These are phyloP conservation scores for Drosophila subobscura DNA, from an alignment of 1,140 invertebrate genomes.

Conservation along the genomic window DNA sequence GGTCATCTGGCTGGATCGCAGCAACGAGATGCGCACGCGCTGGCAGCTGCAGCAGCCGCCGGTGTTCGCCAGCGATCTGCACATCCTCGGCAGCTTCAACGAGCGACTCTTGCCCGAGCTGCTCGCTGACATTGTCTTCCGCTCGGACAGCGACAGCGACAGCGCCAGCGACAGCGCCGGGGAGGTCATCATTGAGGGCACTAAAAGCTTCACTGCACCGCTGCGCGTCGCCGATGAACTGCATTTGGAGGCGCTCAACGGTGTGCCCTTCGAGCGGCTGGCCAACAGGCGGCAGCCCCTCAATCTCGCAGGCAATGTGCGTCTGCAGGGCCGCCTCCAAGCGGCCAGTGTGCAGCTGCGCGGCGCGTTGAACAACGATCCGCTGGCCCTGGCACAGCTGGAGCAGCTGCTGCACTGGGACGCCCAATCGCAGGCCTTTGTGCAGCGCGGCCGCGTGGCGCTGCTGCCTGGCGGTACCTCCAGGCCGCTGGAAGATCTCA, in stretches of 20 bases:
- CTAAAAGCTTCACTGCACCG: slow-evolving; percentile 62
- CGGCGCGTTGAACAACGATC: slow-evolving; percentile 39
- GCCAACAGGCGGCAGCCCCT: slow-evolving; percentile 43
- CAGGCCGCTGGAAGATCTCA: slow-evolving; percentile 39
- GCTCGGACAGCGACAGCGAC: slow-evolving; percentile 8
- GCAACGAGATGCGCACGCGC: slow-evolving; percentile 59
- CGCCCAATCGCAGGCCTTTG: slow-evolving; percentile 17
- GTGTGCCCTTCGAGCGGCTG: slow-evolving; percentile 54
- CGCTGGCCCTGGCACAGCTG: slow-evolving; percentile 9
- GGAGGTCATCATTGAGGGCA: slow-evolving; percentile 50
- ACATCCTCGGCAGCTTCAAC: slow-evolving; percentile 61
- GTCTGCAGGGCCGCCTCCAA: slow-evolving; percentile 48
- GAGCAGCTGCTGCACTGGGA: slow-evolving; percentile 47
- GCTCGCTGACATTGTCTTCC: slow-evolving; percentile 63
- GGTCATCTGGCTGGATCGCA: slow-evolving; percentile 70
- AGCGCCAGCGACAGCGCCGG: neutral
- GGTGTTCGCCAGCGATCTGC: slow-evolving; percentile 43
- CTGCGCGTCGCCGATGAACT: slow-evolving; percentile 30
- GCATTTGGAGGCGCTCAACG: slow-evolving; percentile 56
- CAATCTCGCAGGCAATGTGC: slow-evolving; percentile 47
- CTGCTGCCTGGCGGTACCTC: slow-evolving; percentile 4
- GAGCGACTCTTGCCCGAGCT: slow-evolving; percentile 56
- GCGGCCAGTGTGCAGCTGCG: slow-evolving; percentile 41
- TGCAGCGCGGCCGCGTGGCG: slow-evolving; percentile 38
- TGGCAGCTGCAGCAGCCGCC: slow-evolving; percentile 52